Percentiles rank a stretch among this genome's conserved stretches.
These are phyloP conservation scores for Drosophila helvetica DNA, from an alignment of 2,888 invertebrate species.

Conservation along the genomic window DNA sequence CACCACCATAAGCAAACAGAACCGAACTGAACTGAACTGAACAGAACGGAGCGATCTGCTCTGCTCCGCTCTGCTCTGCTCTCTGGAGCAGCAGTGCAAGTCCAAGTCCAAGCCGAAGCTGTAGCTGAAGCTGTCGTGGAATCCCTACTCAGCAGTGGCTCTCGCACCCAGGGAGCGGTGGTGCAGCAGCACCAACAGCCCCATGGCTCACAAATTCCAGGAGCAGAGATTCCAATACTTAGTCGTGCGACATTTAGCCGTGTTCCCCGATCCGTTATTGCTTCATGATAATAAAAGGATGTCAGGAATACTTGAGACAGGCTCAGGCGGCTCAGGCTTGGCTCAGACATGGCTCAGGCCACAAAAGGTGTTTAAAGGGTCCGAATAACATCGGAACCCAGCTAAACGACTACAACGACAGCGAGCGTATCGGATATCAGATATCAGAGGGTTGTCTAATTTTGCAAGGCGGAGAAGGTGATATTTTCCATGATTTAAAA, in stretches of 20 bases:
- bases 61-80: conserved; percentile 51
- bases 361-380: conserved; percentile 1
- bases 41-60: conserved; percentile 47
- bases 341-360: not conserved
- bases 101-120: conserved; percentile 5
- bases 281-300: conserved; percentile 79
- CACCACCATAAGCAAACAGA: conserved; percentile 51
- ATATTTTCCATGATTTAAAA: not conserved
- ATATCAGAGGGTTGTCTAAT: not conserved
- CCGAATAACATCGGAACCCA: not conserved
- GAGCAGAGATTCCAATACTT: conserved; percentile 57
- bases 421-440: not conserved
- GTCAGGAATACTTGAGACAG: conserved; percentile 68
- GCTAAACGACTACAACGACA: not conserved
- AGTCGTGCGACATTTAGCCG: conserved; percentile 68
- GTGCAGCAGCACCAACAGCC: conserved; percentile 29
- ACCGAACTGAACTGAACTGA: not conserved
- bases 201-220: conserved; percentile 64
- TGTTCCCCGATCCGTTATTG: conserved; percentile 56
- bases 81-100: conserved; percentile 33
- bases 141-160: conserved; percentile 38
- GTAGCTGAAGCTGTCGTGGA: conserved; percentile 36
- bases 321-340: not conserved
- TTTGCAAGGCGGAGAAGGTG: not conserved
- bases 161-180: conserved; percentile 13